These are phyloP conservation scores for Nasonia longicornis DNA, from an alignment of 1,140 invertebrate genomes.

Conservation along the genomic window DNA sequence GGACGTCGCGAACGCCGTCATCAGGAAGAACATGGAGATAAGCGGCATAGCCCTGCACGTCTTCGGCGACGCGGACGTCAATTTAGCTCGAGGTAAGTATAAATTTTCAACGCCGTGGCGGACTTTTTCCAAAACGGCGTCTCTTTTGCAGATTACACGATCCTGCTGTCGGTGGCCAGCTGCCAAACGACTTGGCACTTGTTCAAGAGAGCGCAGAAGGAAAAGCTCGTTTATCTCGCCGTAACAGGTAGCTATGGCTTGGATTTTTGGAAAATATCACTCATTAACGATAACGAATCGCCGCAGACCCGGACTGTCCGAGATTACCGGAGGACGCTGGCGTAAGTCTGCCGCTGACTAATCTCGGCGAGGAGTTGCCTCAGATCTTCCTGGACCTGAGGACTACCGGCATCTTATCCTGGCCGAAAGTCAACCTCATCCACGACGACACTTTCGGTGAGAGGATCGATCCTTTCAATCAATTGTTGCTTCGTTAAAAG, in stretches of 20 bases:
- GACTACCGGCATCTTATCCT: slow-evolving; percentile 72
- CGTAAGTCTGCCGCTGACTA: slow-evolving; percentile 77
- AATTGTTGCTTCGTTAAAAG: too few relatives aligned
- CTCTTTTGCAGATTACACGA: slow-evolving; percentile 73
- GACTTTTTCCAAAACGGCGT: slow-evolving; percentile 11
- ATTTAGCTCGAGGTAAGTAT: slow-evolving; percentile 74
- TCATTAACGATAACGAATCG: slow-evolving; percentile 13
- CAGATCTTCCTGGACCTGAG: slow-evolving; percentile 82
- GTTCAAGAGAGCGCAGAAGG: slow-evolving; percentile 71
- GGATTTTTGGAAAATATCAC: not conserved
- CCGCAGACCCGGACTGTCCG: slow-evolving; percentile 76
- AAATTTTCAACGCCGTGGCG: not conserved
- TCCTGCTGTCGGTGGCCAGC: slow-evolving; percentile 77
- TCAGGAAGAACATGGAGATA: slow-evolving; percentile 73
- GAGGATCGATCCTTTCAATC: not conserved
- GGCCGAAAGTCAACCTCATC: slow-evolving; percentile 78
- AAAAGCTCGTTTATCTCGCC: slow-evolving; percentile 77
- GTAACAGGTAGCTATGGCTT: slow-evolving; percentile 67
- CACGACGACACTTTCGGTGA: slow-evolving; percentile 79
- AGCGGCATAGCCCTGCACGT: slow-evolving; percentile 75
- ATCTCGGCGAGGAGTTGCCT: slow-evolving; percentile 76
- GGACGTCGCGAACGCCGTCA: slow-evolving; percentile 72
- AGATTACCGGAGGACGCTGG: slow-evolving; percentile 75
- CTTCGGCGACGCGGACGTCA: slow-evolving; percentile 75
- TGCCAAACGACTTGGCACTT: slow-evolving; percentile 79